Evolutionary conservation across 2,888 invertebrate genomes (phyloP).

Genomic region (Stenoptilia bipunctidactyla): DNA sequence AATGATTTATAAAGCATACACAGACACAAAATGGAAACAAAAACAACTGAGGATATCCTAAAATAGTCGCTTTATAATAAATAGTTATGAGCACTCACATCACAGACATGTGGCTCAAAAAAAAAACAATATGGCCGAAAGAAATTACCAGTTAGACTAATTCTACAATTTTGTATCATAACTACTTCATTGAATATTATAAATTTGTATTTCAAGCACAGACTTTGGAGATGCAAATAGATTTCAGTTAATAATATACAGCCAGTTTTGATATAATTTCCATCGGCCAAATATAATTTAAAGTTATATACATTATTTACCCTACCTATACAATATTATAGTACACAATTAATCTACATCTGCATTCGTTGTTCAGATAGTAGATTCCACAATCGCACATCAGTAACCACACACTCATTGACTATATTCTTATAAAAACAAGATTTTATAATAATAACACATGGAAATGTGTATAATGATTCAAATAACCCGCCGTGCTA

Average conservation of each 20-base stretch:
- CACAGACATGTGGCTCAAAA: neutral
- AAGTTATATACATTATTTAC: conserved; percentile 28
- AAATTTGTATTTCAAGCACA: no score
- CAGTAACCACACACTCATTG: conserved; percentile 4
- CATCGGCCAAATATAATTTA: conserved; percentile 15
- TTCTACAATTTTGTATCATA: no score
- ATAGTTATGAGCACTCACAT: conserved; percentile 1
- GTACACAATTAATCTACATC: conserved; percentile 5
- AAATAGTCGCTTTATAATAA: neutral
- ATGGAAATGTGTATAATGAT: conserved; percentile 4
- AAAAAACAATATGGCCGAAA: conserved; percentile 3
- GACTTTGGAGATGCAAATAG: no score
- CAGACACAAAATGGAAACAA: neutral
- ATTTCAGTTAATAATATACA: no score
- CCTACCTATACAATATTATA: conserved; percentile 35
- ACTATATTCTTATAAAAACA: conserved; percentile 10
- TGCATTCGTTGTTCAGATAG: conserved; percentile 12
- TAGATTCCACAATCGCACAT: conserved; percentile 9
- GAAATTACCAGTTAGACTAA: conserved; percentile 1
- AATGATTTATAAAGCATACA: no score
- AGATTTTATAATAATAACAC: neutral
- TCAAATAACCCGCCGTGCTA: conserved; percentile 38
- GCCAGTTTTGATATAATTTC: conserved; percentile 17
- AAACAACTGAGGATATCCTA: neutral
- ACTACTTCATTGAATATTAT: no score